Percentiles rank a stretch among this genome's conserved stretches.
phyloP scores from a whole-genome alignment of 1,140 invertebrate genomes.

The Phenacoccus solenopsis region DNA sequence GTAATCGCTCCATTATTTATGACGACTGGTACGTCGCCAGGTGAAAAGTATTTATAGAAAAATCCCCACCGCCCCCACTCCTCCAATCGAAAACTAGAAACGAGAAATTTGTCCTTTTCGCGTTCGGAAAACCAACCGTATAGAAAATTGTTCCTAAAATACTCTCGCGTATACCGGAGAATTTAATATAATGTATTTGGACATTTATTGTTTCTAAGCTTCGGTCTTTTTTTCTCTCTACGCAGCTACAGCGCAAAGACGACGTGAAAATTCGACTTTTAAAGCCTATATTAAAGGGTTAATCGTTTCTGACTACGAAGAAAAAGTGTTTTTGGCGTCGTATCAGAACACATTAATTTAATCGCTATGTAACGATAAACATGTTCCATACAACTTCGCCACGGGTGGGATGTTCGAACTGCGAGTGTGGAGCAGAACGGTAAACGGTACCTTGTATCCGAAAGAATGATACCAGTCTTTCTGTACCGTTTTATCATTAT shows the following conservation, averaged over 20 bases:
- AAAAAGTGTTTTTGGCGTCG: background rate
- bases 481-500: background rate
- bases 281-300: background rate
- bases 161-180: background rate
- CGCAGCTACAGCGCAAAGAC: too few relatives aligned
- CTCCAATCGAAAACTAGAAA: too few relatives aligned
- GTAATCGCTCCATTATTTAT: too few relatives aligned
- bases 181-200: background rate
- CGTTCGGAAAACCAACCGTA: background rate
- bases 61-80: too few relatives aligned
- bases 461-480: too few relatives aligned
- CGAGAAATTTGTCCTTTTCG: too few relatives aligned
- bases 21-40: too few relatives aligned
- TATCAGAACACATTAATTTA: background rate
- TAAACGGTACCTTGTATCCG: too few relatives aligned
- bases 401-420: too few relatives aligned
- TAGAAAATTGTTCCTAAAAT: background rate
- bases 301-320: background rate
- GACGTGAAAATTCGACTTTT: background rate
- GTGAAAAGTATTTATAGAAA: too few relatives aligned
- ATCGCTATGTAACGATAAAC: background rate
- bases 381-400: too few relatives aligned
- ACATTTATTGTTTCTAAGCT: background rate
- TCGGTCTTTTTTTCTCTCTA: background rate
- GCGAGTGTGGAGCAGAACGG: too few relatives aligned